Percentiles rank a stretch among this genome's conserved stretches.
Conservation (phyloP, 1,140 invertebrate genomes). For the Pseudobourletiella spinata region DNA sequence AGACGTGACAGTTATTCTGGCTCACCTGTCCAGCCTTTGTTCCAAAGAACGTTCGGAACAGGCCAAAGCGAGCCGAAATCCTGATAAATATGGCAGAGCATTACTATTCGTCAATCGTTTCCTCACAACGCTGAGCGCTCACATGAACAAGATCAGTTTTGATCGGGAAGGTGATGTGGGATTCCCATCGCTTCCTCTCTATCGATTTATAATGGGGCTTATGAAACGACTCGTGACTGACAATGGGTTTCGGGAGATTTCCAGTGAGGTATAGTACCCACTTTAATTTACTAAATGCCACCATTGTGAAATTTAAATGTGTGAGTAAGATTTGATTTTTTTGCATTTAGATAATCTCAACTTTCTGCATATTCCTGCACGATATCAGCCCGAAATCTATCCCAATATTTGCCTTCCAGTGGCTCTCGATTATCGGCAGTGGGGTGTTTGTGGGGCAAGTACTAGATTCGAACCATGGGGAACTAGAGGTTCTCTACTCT, state of each 20-base stretch:
- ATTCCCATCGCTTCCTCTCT: not conserved
- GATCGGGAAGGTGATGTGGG: not conserved
- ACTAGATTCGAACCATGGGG: not conserved
- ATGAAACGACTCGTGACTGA: not conserved
- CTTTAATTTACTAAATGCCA: no score
- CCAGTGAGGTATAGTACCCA: conserved; percentile 1
- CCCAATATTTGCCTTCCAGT: not conserved
- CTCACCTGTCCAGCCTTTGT: not conserved
- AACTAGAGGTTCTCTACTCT: not conserved
- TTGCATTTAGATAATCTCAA: not conserved
- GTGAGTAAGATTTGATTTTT: not conserved
- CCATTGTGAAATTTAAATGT: no score
- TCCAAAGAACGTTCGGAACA: not conserved
- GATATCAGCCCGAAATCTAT: not conserved
- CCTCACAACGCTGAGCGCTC: not conserved
- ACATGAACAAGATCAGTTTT: not conserved
- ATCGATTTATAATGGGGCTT: not conserved
- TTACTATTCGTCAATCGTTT: not conserved
- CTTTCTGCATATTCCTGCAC: not conserved
- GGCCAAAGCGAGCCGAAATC: not conserved
- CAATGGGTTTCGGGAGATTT: not conserved
- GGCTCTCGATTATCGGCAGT: not conserved
- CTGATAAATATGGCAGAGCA: not conserved
- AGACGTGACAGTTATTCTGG: not conserved
- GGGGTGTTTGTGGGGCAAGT: not conserved